Evolutionary conservation across 2,113 vertebrate species (phyloP).

Genomic region (Capreolus pygargus): DNA sequence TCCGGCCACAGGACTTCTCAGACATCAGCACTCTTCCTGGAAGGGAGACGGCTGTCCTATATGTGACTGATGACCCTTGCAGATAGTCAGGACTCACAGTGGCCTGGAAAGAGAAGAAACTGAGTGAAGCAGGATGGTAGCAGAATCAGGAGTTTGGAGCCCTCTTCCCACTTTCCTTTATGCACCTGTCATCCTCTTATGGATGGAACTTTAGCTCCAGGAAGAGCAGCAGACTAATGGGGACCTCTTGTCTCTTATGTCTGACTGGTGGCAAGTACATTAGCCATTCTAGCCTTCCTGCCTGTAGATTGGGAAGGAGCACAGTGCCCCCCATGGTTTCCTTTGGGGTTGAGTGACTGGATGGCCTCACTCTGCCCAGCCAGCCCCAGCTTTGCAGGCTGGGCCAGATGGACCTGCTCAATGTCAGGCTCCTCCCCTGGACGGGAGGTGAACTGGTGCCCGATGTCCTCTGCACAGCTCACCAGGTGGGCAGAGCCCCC

Average conservation of each 20-base stretch:
- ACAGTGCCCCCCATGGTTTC: rapidly evolving
- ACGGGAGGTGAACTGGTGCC: neutral
- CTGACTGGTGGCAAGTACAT: neutral
- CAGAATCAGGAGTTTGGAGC: neutral
- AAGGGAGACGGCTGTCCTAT: conserved; percentile 44
- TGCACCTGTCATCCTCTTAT: neutral
- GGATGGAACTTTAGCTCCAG: neutral
- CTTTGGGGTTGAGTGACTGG: too few species aligned
- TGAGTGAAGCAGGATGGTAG: neutral
- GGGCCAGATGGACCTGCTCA: neutral
- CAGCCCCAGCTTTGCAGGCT: neutral
- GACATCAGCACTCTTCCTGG: conserved; percentile 53
- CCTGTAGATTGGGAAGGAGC: neutral
- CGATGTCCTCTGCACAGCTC: neutral
- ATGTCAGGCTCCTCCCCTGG: neutral
- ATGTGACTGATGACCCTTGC: neutral
- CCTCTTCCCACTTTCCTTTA: neutral
- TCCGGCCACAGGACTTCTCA: conserved; percentile 61
- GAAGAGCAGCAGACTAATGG: neutral
- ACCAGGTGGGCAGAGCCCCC: neutral
- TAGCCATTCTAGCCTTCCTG: neutral
- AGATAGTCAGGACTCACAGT: neutral
- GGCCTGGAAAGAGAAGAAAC: neutral
- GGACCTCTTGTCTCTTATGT: neutral
- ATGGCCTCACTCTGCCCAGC: neutral